Base-by-base conservation (phyloP, 2,113 vertebrate species). In the Caretta caretta region DNA sequence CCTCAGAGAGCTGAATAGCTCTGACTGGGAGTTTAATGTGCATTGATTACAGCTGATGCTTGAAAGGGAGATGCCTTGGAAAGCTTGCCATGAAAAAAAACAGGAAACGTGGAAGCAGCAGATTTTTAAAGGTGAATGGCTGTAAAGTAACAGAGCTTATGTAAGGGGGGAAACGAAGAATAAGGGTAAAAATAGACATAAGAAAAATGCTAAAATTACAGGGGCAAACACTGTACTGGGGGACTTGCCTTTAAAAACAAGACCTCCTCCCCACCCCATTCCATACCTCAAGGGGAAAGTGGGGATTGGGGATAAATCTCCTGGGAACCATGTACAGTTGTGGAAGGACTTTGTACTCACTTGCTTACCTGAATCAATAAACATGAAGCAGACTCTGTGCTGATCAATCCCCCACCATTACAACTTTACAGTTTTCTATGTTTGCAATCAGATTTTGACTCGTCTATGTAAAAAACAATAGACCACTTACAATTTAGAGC, bases 1-100 rank as follows among this genome's bases (percentile, higher is more conserved):
- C 97, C 93, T 97, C 90, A 93, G 96, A 97, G 87, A 97, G 93
- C n/a, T 24, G 89, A 92, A 46, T 90, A 97, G 88, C 91, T 97
- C 95, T 97, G 90, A 97, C 27, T 95, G 25, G 48, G 79, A 97
- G 20, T 92, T 96, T 97, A 92, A 87, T 93, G 90, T 82, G 65
- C 93, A 96, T 93, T 91, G 85, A 87, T 93, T 97, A 93, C 83
- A 87, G 72, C 79, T 90, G 46, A 48, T 93, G 84, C 94, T 88
- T 97, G 83, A 93, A 96, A 97, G 93, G 38, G 89, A 86, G 54
- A 96, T 79, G 13, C 72, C 94, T 91, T 91, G 54, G 62, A 97
- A 97, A 97, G 89, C 35, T 65, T 93, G 80, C 72, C 83, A 95
- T 31, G 10, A 49, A 20, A 86, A 86, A 97, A 94, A 93, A 54